phyloP scores from a whole-genome alignment of 2,113 vertebrate species.

The Urocolius indicus region DNA sequence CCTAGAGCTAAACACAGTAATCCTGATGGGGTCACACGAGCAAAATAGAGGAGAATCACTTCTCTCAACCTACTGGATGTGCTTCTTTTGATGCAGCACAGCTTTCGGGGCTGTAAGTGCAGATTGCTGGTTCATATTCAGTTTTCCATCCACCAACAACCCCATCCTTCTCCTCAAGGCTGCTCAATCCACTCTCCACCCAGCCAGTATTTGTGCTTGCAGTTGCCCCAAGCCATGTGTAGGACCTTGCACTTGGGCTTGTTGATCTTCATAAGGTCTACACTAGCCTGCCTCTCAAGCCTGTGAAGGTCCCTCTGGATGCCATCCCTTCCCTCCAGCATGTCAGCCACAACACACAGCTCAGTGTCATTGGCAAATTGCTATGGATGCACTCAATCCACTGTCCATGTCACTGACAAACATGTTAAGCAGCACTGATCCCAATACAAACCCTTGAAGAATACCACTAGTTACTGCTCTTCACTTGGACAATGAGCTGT shows the following conservation, averaged over 20 bases:
- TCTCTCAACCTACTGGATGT: background rate
- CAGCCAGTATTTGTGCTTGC: background rate
- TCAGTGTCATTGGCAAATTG: background rate
- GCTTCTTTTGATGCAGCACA: background rate
- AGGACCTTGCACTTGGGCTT: background rate
- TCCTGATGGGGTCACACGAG: background rate
- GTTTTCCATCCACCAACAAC: background rate
- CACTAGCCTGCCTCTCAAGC: background rate
- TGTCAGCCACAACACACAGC: background rate
- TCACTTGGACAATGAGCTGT: background rate
- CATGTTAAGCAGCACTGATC: background rate
- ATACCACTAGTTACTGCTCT: background rate
- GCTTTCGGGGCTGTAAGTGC: background rate
- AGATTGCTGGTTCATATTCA: background rate
- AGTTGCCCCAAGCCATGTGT: background rate
- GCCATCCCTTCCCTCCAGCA: background rate
- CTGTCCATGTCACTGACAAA: background rate
- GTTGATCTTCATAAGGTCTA: background rate
- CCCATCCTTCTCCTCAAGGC: background rate
- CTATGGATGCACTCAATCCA: background rate
- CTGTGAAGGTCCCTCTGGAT: background rate
- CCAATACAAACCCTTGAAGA: background rate
- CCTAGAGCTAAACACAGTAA: too few species aligned
- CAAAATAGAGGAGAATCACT: background rate
- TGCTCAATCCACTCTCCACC: background rate